phyloP scores from a whole-genome alignment of 1,140 invertebrate species.

The Saccostrea glomerata region DNA sequence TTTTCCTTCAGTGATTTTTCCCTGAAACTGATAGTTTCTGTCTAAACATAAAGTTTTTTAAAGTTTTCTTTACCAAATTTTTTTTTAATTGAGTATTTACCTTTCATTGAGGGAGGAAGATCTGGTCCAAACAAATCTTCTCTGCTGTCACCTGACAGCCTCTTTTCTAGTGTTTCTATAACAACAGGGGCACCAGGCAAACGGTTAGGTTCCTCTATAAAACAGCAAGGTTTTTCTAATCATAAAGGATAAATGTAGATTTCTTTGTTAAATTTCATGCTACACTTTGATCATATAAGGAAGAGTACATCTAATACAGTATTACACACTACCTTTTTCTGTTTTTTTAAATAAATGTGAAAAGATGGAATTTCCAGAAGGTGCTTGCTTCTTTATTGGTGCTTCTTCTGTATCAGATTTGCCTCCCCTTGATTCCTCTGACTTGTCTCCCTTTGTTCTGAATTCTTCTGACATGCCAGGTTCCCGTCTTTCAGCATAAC shows the following conservation, averaged over 20 bases:
- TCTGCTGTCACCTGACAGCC: not conserved
- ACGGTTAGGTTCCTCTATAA: not conserved
- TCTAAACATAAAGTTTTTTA: too few relatives aligned
- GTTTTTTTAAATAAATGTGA: not conserved
- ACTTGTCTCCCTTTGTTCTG: not conserved
- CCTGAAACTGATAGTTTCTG: too few relatives aligned
- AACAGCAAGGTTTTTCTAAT: not conserved
- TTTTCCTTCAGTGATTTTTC: too few relatives aligned
- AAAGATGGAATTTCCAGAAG: not conserved
- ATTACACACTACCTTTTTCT: not conserved
- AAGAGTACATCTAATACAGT: not conserved
- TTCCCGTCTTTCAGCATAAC: not conserved
- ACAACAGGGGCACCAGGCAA: slow-evolving; percentile 46
- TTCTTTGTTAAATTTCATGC: not conserved
- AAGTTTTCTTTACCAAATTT: too few relatives aligned
- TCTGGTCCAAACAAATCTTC: slow-evolving; percentile 19
- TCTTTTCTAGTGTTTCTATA: slow-evolving; percentile 39
- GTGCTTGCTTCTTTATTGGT: not conserved
- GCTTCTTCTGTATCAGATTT: not conserved
- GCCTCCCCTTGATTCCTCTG: too few relatives aligned
- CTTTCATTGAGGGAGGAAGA: slow-evolving; percentile 22
- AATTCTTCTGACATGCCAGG: not conserved
- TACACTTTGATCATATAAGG: not conserved
- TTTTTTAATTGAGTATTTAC: not conserved
- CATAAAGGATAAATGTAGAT: not conserved